phyloP scores from a whole-genome alignment of 2,888 invertebrate genomes.

The Macrosoma leucophasiata region DNA sequence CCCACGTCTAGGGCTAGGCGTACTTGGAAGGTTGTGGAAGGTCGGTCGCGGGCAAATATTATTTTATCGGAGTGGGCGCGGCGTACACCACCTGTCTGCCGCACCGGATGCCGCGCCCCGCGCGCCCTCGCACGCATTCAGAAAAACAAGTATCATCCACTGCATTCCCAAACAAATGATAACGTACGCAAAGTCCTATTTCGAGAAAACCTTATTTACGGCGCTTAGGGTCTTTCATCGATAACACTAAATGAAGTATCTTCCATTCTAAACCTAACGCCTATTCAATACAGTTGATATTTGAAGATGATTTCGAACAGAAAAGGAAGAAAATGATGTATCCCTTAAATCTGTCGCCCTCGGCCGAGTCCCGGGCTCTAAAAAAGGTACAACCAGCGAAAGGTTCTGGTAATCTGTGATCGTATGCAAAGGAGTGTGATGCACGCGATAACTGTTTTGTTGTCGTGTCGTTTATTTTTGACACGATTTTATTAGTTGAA shows the following conservation, averaged over 20 bases:
- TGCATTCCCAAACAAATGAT: constrained; percentile 24
- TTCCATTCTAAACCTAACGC: constrained; percentile 2
- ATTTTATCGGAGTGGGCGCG: constrained; percentile 64
- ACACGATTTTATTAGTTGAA: no score
- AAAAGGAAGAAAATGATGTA: constrained; percentile 26
- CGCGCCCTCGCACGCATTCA: constrained; percentile 28
- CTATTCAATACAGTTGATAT: background rate
- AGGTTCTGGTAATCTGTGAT: constrained; percentile 34
- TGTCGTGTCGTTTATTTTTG: constrained; percentile 10
- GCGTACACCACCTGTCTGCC: constrained; percentile 58
- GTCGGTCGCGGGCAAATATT: constrained; percentile 60
- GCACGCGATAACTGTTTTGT: constrained; percentile 32
- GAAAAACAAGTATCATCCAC: constrained; percentile 25
- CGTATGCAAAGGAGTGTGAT: constrained; percentile 33
- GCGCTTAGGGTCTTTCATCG: background rate
- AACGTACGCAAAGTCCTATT: constrained; percentile 14
- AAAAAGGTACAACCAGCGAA: no score
- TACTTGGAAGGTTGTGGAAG: constrained; percentile 60
- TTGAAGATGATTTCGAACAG: constrained; percentile 22
- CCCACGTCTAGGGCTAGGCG: constrained; percentile 29
- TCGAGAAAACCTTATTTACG: no score
- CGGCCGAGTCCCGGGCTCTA: constrained; percentile 37
- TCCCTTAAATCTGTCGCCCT: constrained; percentile 36
- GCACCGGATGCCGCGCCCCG: constrained; percentile 62
- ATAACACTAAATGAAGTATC: background rate